A percentile compares a stretch with the other conserved stretches of the same genome.
These are phyloP conservation scores for Ceratina australensis DNA, from an alignment of 1,140 invertebrate species.

Conservation along the genomic window DNA sequence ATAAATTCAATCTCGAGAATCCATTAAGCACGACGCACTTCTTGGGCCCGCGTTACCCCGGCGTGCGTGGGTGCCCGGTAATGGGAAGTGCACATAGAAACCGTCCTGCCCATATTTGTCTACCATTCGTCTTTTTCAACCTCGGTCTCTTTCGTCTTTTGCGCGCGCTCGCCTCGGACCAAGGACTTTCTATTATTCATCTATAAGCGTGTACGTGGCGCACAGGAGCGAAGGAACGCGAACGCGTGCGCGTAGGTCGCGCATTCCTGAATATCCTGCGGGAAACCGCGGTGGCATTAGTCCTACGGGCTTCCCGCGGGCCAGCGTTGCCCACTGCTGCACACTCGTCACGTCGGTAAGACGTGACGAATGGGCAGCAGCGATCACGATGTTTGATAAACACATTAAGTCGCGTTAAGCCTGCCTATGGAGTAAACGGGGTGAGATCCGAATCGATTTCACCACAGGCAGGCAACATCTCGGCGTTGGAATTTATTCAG, in stretches of 20 bases:
- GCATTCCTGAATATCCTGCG: constrained; percentile 34
- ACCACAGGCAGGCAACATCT: constrained; percentile 34
- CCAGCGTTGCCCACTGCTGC: background rate
- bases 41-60: constrained; percentile 55
- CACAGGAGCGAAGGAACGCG: background rate
- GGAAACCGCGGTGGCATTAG: constrained; percentile 27
- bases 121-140: constrained; percentile 70
- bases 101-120: constrained; percentile 73
- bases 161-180: constrained; percentile 13
- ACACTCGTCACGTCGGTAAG: constrained; percentile 43
- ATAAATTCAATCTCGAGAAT: constrained; percentile 69
- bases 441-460: constrained; percentile 61
- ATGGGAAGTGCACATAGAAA: constrained; percentile 73
- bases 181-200: constrained; percentile 25
- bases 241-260: constrained; percentile 3
- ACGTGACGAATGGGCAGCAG: constrained; percentile 58
- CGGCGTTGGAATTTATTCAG: constrained; percentile 40
- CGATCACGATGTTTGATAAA: constrained; percentile 57
- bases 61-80: constrained; percentile 69
- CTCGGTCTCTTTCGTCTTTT: constrained; percentile 43
- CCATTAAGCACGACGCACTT: constrained; percentile 65
- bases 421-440: constrained; percentile 49
- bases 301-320: constrained; percentile 3
- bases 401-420: constrained; percentile 59
- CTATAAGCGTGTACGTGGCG: constrained; percentile 14